phyloP scores from a whole-genome alignment of 2,113 vertebrate genomes.

The Eptesicus fuscus region DNA sequence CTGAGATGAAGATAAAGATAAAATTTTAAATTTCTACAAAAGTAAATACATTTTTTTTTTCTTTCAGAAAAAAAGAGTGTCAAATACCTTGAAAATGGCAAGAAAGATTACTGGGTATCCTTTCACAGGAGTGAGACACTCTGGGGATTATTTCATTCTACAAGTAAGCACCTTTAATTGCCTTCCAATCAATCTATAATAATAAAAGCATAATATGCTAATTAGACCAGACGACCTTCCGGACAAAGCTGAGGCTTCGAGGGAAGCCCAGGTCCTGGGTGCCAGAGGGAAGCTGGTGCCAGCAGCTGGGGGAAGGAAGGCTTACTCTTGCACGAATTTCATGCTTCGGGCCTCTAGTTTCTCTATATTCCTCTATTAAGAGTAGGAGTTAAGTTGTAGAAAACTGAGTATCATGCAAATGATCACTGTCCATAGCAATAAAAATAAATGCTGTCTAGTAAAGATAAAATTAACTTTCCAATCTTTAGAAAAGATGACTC shows the following conservation, averaged over 20 bases:
- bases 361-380: not conserved
- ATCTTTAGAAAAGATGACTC: not conserved
- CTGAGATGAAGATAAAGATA: not conserved
- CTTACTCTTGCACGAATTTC: too few relatives aligned
- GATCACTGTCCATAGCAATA: not conserved
- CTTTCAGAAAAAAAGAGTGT: not conserved
- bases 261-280: too few relatives aligned
- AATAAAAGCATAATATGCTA: too few relatives aligned
- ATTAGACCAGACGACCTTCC: too few relatives aligned
- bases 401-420: not conserved
- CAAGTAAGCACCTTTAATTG: not conserved
- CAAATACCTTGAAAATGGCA: not conserved
- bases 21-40: not conserved
- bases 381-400: not conserved
- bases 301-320: too few relatives aligned
- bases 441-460: not conserved
- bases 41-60: not conserved
- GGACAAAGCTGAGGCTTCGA: too few relatives aligned
- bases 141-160: not conserved
- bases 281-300: too few relatives aligned
- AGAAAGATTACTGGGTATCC: not conserved
- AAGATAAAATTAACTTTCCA: slow-evolving; percentile 18
- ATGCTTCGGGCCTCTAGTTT: too few relatives aligned
- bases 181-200: not conserved
- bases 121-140: not conserved